Conservation (phyloP, 2,888 invertebrate species). For the Agrochola litura region DNA sequence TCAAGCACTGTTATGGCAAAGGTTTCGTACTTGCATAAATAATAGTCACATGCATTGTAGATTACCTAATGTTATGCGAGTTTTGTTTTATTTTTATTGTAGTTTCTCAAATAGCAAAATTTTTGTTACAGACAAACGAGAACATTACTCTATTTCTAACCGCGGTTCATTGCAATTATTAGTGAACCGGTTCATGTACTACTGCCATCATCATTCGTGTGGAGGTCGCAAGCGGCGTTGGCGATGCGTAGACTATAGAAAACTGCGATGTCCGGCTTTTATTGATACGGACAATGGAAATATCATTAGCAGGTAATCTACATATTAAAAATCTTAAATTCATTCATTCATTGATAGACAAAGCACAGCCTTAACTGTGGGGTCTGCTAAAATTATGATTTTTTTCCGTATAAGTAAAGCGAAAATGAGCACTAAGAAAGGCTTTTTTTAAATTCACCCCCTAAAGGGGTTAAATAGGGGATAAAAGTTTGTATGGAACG, state of each 20-base stretch:
- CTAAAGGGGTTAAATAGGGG: no score
- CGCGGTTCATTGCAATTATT: slow-evolving; percentile 80
- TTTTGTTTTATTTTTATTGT: not conserved
- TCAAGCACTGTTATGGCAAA: not conserved
- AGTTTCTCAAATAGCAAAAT: slow-evolving; percentile 9
- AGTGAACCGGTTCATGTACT: slow-evolving; percentile 79
- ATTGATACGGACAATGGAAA: slow-evolving; percentile 75
- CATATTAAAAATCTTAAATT: not conserved
- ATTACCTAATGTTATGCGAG: not conserved
- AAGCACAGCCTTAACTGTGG: not conserved
- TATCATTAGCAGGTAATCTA: slow-evolving; percentile 75
- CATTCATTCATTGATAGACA: not conserved
- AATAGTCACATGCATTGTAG: not conserved
- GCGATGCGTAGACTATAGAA: slow-evolving; percentile 83
- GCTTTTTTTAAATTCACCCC: no score
- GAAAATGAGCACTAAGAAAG: no score
- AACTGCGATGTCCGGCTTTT: slow-evolving; percentile 74
- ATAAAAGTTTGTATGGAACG: no score
- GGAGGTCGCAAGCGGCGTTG: slow-evolving; percentile 75
- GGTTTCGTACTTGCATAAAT: no score
- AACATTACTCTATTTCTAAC: slow-evolving; percentile 77
- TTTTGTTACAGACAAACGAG: slow-evolving; percentile 65
- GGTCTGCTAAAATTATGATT: not conserved
- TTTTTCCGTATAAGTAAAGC: no score
- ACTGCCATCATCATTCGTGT: slow-evolving; percentile 75